A percentile compares a stretch with the other conserved stretches of the same genome.
These are phyloP conservation scores for Stenolophus ochropezus DNA, from an alignment of 2,888 invertebrate genomes.

Conservation along the genomic window DNA sequence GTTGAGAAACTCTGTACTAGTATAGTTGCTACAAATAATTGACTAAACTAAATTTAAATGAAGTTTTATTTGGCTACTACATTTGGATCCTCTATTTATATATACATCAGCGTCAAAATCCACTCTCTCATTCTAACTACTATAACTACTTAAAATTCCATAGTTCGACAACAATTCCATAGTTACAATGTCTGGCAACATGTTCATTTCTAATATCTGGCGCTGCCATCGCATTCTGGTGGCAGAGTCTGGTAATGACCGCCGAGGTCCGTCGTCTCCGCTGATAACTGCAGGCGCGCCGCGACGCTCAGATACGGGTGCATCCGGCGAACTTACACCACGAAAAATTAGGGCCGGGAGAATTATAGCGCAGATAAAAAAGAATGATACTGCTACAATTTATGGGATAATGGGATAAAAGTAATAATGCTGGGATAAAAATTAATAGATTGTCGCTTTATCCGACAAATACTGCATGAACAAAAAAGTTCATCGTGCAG, in stretches of 20 bases:
- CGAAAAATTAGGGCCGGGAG: neutral
- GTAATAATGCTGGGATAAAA: no score
- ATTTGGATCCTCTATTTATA: neutral
- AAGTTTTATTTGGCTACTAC: no score
- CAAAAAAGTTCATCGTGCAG: slow-evolving; percentile 8
- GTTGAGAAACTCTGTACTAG: no score
- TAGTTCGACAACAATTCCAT: neutral
- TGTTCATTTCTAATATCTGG: neutral
- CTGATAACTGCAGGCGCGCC: slow-evolving; percentile 22
- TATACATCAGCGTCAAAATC: neutral
- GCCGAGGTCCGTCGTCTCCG: slow-evolving; percentile 2
- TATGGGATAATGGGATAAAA: neutral
- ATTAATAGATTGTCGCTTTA: no score
- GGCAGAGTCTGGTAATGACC: slow-evolving; percentile 40
- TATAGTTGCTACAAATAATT: no score
- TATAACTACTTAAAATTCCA: neutral
- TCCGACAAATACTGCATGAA: neutral
- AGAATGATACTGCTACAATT: neutral
- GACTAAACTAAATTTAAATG: no score
- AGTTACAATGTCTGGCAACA: neutral
- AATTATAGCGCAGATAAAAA: neutral
- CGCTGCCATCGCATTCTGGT: slow-evolving; percentile 10
- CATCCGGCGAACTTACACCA: slow-evolving; percentile 8
- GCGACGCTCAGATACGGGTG: neutral
- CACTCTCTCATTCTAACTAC: no score